These are phyloP conservation scores for Rhinoderma darwinii DNA, from an alignment of 2,113 vertebrate genomes.

Conservation along the genomic window DNA sequence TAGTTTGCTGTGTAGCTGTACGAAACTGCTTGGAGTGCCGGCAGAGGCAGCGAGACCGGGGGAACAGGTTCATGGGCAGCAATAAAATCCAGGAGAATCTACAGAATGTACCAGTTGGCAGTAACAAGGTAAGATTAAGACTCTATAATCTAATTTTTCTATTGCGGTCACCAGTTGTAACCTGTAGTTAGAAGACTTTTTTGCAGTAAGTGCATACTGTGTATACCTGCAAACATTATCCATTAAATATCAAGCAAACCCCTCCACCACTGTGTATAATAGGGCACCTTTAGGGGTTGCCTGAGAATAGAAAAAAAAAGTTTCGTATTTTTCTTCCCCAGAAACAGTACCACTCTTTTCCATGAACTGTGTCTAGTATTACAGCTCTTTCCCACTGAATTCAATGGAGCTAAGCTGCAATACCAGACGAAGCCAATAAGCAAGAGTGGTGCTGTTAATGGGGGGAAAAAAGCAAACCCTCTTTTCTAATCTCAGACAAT, in stretches of 20 bases:
- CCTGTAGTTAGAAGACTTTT: background rate
- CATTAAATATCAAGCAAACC: too few relatives aligned
- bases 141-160: background rate
- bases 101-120: conserved; percentile 71
- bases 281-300: too few relatives aligned
- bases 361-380: background rate
- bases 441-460: background rate
- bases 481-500: background rate
- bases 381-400: background rate
- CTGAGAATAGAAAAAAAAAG: too few relatives aligned
- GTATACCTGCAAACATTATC: too few relatives aligned
- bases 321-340: too few relatives aligned
- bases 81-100: conserved; percentile 84
- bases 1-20: conserved; percentile 97
- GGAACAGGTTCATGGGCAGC: conserved; percentile 75
- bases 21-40: conserved; percentile 94
- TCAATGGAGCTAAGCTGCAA: background rate
- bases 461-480: background rate
- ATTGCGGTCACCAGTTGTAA: background rate
- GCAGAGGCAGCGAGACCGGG: conserved; percentile 85
- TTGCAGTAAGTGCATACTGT: too few relatives aligned
- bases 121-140: conserved; percentile 76
- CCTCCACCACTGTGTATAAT: too few relatives aligned
- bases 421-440: background rate
- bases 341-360: too few relatives aligned